phyloP scores from a whole-genome alignment of 2,888 invertebrate species.

The Melinopterus prodromus region DNA sequence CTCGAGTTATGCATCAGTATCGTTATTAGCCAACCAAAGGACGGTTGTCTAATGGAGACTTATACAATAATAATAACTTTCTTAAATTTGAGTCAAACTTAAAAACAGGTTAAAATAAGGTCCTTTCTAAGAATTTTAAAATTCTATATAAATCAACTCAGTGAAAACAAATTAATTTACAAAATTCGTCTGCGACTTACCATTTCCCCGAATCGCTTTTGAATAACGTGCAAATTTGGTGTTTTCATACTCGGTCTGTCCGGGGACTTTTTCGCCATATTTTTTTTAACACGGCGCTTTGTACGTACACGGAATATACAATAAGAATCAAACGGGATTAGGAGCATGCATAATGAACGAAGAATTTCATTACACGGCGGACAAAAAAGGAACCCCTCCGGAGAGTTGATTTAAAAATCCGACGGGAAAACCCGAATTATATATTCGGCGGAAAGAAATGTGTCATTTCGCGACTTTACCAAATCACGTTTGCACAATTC shows the following conservation, averaged over 20 bases:
- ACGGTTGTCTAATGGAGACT: too few species aligned
- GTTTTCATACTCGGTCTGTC: not conserved
- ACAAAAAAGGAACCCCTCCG: not conserved
- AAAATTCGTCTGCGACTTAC: not conserved
- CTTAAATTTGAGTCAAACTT: too few species aligned
- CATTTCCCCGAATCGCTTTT: not conserved
- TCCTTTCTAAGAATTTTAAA: too few species aligned
- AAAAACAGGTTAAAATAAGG: too few species aligned
- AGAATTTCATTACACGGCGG: not conserved
- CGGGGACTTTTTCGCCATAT: not conserved
- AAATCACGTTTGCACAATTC: too few species aligned
- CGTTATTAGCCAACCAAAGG: too few species aligned
- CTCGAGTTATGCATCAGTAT: too few species aligned
- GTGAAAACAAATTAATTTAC: not conserved
- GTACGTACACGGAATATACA: not conserved
- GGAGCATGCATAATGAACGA: not conserved
- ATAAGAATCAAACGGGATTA: conserved; percentile 1
- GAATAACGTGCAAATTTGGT: not conserved
- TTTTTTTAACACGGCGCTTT: not conserved
- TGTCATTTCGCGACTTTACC: not conserved
- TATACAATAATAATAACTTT: too few species aligned
- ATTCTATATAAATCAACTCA: too few species aligned
- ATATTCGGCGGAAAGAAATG: not conserved
- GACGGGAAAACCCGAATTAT: not conserved
- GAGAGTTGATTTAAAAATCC: conserved; percentile 4